These are phyloP conservation scores for Anadara kagoshimensis DNA, from an alignment of 1,140 invertebrate genomes.

Conservation along the genomic window DNA sequence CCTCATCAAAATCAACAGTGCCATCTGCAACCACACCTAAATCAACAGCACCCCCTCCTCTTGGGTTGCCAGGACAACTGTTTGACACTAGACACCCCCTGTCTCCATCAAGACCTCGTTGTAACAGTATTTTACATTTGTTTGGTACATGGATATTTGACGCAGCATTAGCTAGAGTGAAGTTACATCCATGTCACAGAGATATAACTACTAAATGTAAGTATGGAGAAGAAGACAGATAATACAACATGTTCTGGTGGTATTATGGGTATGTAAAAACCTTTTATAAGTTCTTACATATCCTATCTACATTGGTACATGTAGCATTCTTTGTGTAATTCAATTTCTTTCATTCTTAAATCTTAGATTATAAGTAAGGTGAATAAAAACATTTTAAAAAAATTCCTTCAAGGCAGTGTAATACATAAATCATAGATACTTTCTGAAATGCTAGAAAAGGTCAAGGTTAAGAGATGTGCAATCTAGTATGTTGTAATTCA, in stretches of 20 bases:
- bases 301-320: no score
- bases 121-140: slow-evolving; percentile 94
- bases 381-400: no score
- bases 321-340: no score
- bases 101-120: slow-evolving; percentile 82
- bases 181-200: slow-evolving; percentile 61
- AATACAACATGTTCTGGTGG: not conserved
- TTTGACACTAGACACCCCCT: slow-evolving; percentile 63
- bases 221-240: not conserved
- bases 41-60: slow-evolving; percentile 34
- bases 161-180: slow-evolving; percentile 88
- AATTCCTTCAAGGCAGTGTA: no score
- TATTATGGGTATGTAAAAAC: no score
- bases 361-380: no score
- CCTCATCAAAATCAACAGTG: slow-evolving; percentile 40
- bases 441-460: no score
- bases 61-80: slow-evolving; percentile 49
- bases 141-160: slow-evolving; percentile 98
- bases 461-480: no score
- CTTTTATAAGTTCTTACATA: no score
- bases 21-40: slow-evolving; percentile 19
- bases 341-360: no score
- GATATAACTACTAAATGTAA: slow-evolving; percentile 53
- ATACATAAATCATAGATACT: no score
- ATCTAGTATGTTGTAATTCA: not conserved